phyloP scores from a whole-genome alignment of 1,140 invertebrate genomes.

The Drosophila setifemur region DNA sequence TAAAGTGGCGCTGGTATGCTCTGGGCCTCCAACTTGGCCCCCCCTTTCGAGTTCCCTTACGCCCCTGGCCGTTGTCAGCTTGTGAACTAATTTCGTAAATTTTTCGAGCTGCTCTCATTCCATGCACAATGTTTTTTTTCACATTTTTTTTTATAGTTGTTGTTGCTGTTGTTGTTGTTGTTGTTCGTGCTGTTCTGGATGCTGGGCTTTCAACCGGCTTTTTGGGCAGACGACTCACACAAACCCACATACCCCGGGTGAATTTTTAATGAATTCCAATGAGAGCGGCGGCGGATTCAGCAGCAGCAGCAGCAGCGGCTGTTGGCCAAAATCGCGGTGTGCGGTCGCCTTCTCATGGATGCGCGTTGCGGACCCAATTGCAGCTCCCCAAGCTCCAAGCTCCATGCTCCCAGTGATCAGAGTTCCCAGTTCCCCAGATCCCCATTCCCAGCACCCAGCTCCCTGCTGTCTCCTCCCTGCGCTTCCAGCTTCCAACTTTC shows the following conservation, averaged over 20 bases:
- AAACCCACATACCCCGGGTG: conserved; percentile 52
- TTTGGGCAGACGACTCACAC: conserved; percentile 69
- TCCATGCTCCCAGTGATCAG: conserved; percentile 5
- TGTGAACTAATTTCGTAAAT: conserved; percentile 82
- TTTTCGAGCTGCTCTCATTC: conserved; percentile 81
- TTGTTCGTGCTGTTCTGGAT: conserved; percentile 32
- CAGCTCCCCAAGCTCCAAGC: conserved; percentile 33
- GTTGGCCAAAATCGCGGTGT: conserved; percentile 72
- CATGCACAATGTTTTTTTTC: conserved; percentile 59
- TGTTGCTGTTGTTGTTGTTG: conserved; percentile 1
- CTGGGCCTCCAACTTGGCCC: conserved; percentile 24
- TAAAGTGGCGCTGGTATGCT: conserved; percentile 80
- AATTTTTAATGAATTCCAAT: conserved; percentile 82
- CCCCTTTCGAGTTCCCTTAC: not conserved
- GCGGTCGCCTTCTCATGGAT: conserved; percentile 67
- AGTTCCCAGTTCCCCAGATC: not conserved
- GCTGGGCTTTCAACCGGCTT: conserved; percentile 64
- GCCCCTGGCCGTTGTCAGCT: conserved; percentile 43
- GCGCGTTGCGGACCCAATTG: conserved; percentile 41
- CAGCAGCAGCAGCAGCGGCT: conserved; percentile 31
- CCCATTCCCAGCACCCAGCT: not conserved
- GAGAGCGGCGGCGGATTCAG: conserved; percentile 42
- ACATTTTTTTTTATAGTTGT: conserved; percentile 4
- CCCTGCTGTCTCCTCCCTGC: conserved; percentile 8
- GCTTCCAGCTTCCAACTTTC: conserved; percentile 10